phyloP scores from a whole-genome alignment of 2,888 invertebrate species.

The Drosophila pegasa region DNA sequence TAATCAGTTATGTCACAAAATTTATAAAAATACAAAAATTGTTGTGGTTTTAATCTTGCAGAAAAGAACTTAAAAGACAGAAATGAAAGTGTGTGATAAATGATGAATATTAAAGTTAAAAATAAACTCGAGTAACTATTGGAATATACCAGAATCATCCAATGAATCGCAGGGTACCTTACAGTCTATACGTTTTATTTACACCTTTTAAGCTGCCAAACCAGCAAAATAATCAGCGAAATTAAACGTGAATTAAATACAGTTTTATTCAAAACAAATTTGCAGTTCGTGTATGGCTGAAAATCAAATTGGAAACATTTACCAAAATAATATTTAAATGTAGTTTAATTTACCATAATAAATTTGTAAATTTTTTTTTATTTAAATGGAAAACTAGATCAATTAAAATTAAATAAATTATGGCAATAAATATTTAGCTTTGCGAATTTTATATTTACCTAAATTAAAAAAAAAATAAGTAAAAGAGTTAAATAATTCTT shows the following conservation, averaged over 20 bases:
- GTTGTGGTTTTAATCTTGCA: neutral
- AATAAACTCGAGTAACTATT: no score
- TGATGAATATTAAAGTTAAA: no score
- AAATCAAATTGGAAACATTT: neutral
- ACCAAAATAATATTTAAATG: neutral
- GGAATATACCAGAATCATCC: neutral
- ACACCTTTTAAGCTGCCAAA: neutral
- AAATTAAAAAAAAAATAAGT: no score
- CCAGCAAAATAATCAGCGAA: neutral
- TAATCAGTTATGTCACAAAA: conserved; percentile 3
- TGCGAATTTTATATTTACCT: no score
- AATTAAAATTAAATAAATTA: neutral
- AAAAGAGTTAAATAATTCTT: no score
- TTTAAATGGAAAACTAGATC: neutral
- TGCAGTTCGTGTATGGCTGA: neutral
- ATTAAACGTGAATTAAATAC: neutral
- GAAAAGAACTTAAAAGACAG: neutral
- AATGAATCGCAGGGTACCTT: neutral
- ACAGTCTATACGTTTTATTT: neutral
- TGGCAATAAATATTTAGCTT: neutral
- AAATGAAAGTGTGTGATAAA: no score
- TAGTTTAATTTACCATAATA: neutral
- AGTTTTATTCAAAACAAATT: neutral
- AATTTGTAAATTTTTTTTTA: neutral
- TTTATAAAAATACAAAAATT: neutral